Percentiles rank a stretch among this genome's conserved stretches.
Evolutionary conservation across 2,113 vertebrate species (phyloP).

Genomic region (Danionella cerebrum): DNA sequence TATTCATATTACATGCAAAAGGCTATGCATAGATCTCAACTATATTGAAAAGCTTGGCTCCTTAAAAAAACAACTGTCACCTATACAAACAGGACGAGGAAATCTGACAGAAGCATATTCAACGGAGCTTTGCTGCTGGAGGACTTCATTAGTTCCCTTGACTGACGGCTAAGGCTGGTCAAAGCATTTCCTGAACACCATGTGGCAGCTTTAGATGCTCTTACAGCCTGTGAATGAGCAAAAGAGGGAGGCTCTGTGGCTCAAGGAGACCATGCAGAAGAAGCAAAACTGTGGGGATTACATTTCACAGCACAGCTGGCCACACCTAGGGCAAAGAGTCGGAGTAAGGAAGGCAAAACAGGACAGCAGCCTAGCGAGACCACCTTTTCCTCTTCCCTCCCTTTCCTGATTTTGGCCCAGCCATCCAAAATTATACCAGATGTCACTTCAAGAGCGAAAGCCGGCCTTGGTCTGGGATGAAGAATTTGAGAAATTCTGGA

Average conservation of each 20-base stretch:
- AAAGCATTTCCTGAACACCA: conserved; percentile 15
- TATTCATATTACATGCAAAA: too few species aligned
- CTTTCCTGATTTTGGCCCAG: conserved; percentile 57
- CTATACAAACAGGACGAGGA: background rate
- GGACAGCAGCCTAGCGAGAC: conserved; percentile 40
- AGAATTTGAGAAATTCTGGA: conserved; percentile 61
- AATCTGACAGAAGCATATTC: background rate
- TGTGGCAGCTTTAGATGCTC: conserved; percentile 8
- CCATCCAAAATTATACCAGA: conserved; percentile 59
- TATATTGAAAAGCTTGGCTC: background rate
- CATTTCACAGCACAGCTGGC: conserved; percentile 46
- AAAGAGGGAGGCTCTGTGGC: conserved; percentile 16
- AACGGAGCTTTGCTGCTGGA: background rate
- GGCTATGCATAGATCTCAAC: too few species aligned
- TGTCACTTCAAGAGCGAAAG: conserved; percentile 57
- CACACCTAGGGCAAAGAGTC: conserved; percentile 37
- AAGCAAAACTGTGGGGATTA: conserved; percentile 27
- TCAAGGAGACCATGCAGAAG: conserved; percentile 39
- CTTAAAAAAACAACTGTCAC: background rate
- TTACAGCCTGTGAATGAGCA: conserved; percentile 27
- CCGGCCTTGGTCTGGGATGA: conserved; percentile 43
- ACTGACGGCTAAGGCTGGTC: background rate
- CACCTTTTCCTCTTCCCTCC: conserved; percentile 66
- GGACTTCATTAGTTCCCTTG: conserved; percentile 3
- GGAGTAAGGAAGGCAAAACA: background rate